A percentile compares a stretch with the other conserved stretches of the same genome.
Conservation (phyloP, 2,113 vertebrate species). For the Thamnophis sirtalis region DNA sequence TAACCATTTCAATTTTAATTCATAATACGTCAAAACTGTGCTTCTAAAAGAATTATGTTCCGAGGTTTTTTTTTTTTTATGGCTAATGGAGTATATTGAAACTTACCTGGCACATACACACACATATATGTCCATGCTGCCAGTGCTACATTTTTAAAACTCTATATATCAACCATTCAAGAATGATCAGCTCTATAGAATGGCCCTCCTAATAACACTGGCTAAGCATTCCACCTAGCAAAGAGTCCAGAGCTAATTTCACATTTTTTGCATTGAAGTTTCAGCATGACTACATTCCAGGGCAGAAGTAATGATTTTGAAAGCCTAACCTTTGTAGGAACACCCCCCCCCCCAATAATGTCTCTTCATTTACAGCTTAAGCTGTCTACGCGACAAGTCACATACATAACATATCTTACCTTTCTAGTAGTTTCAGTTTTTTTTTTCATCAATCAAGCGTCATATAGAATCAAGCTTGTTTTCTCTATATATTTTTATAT, state of each 20-base stretch:
- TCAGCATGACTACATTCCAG: slow-evolving; percentile 24
- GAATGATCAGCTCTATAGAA: slow-evolving; percentile 34
- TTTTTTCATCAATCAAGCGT: slow-evolving; percentile 21
- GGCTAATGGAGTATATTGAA: slow-evolving; percentile 50
- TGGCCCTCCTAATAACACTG: slow-evolving; percentile 35
- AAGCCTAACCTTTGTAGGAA: slow-evolving; percentile 13
- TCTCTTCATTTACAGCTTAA: slow-evolving; percentile 14
- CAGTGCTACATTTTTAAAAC: slow-evolving; percentile 41
- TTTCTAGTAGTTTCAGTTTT: slow-evolving; percentile 27
- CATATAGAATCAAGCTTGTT: slow-evolving; percentile 31
- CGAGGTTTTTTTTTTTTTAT: slow-evolving; percentile 40
- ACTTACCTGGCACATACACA: slow-evolving; percentile 44
- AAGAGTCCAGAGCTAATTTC: slow-evolving; percentile 25
- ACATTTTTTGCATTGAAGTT: slow-evolving; percentile 35
- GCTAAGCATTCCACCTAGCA: slow-evolving; percentile 11
- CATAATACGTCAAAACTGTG: slow-evolving; percentile 31
- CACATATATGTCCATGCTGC: slow-evolving; percentile 21
- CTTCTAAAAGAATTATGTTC: slow-evolving; percentile 40
- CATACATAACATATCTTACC: slow-evolving; percentile 29
- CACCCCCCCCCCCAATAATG: slow-evolving; percentile 1
- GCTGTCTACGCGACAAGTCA: slow-evolving; percentile 13
- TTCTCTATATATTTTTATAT: slow-evolving; percentile 42
- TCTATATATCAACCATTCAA: slow-evolving; percentile 37
- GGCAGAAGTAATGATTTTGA: slow-evolving; percentile 38
- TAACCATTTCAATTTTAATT: not conserved